Conservation (phyloP, 2,797 vertebrate species). For the Iguana delicatissima region DNA sequence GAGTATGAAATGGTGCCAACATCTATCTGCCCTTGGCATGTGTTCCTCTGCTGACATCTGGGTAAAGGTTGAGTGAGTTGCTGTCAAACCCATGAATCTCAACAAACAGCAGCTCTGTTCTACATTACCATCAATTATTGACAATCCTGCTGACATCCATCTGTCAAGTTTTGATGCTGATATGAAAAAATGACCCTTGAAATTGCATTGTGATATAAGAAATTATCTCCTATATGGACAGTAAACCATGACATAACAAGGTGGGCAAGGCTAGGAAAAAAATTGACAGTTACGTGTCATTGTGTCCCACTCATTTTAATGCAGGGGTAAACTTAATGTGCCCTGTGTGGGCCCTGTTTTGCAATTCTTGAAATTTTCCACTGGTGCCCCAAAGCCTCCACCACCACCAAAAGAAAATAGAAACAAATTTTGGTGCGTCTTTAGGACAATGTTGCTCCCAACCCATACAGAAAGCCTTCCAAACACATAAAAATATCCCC, state of each 20-base stretch:
- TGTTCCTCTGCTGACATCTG: conserved; percentile 27
- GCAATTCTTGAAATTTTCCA: no score
- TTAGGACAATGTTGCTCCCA: no score
- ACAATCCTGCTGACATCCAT: conserved; percentile 18
- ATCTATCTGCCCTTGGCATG: conserved; percentile 26
- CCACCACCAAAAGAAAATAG: no score
- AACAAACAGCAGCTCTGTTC: conserved; percentile 34
- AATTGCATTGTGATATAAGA: conserved; percentile 23
- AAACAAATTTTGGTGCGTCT: no score
- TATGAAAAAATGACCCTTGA: conserved; percentile 23
- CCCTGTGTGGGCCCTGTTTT: no score
- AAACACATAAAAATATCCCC: no score
- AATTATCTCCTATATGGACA: conserved; percentile 9
- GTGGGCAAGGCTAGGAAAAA: neutral
- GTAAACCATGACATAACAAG: neutral
- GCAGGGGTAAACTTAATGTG: no score
- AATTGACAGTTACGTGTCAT: neutral
- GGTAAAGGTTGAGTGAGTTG: conserved; percentile 30
- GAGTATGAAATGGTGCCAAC: neutral
- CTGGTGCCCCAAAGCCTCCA: no score
- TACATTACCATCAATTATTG: conserved; percentile 9
- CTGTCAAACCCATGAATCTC: conserved; percentile 59
- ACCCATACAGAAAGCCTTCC: no score
- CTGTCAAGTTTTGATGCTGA: conserved; percentile 46
- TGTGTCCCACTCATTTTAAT: neutral